phyloP scores from a whole-genome alignment of 2,888 invertebrate genomes.

The Odontothrips loti region DNA sequence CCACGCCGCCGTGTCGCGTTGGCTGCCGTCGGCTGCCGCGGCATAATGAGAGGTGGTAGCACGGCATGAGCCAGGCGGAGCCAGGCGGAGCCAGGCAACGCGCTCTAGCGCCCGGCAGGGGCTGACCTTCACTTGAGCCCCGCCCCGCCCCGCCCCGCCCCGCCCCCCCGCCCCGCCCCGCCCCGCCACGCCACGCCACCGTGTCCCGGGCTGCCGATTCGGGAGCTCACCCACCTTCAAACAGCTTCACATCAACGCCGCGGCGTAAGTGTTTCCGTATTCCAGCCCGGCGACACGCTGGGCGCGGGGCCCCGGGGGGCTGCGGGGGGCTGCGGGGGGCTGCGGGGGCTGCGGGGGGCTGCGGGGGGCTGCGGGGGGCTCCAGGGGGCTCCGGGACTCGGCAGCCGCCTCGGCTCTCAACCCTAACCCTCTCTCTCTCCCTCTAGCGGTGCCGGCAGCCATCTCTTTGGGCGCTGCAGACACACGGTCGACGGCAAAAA shows the following conservation, averaged over 20 bases:
- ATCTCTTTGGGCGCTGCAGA: no score
- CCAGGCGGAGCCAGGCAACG: not conserved
- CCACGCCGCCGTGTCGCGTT: not conserved
- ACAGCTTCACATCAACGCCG: not conserved
- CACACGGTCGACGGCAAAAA: no score
- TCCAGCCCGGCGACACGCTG: not conserved
- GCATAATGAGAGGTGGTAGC: not conserved
- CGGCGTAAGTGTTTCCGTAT: not conserved
- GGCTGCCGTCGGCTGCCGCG: not conserved
- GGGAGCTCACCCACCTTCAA: constrained; percentile 8
- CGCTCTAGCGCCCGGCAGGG: not conserved
- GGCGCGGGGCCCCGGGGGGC: not conserved
- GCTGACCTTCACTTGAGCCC: not conserved
- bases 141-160: not conserved
- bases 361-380: no score
- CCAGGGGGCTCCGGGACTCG: no score
- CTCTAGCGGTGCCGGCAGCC: no score
- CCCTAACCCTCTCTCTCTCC: no score
- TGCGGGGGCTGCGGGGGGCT: no score
- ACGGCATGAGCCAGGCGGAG: not conserved
- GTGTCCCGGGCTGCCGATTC: not conserved
- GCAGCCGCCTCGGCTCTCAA: no score
- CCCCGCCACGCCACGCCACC: not conserved
- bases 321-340: no score
- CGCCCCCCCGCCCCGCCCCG: not conserved